phyloP scores from a whole-genome alignment of 2,888 invertebrate genomes.

The Lochmaea capreae region DNA sequence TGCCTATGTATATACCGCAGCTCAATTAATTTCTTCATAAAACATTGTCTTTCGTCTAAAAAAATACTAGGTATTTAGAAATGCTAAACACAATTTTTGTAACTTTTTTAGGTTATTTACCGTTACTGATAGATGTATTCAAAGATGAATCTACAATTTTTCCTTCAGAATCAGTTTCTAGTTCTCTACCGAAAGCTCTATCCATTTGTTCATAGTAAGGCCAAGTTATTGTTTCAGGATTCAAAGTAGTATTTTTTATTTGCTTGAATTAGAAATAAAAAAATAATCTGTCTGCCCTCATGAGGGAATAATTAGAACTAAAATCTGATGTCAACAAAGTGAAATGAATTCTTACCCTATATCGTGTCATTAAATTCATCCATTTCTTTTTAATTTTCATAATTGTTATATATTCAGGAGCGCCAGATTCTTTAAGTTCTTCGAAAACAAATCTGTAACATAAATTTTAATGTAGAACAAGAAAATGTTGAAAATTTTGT shows the following conservation, averaged over 20 bases:
- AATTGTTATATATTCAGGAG: constrained; percentile 52
- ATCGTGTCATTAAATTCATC: constrained; percentile 56
- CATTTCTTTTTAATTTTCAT: constrained; percentile 55
- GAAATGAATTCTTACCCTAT: constrained; percentile 44
- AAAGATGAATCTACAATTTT: constrained; percentile 40
- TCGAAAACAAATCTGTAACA: constrained; percentile 49
- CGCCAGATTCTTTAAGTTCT: constrained; percentile 52
- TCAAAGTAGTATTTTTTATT: constrained; percentile 52
- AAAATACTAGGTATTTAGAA: constrained; percentile 20
- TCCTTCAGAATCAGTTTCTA: constrained; percentile 39
- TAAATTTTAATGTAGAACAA: neutral
- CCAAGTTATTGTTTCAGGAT: constrained; percentile 49
- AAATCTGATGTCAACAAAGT: no score
- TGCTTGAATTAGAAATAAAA: constrained; percentile 43
- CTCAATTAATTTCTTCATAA: constrained; percentile 52
- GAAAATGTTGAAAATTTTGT: constrained; percentile 5
- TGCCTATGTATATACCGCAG: constrained; percentile 49
- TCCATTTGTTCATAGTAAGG: constrained; percentile 55
- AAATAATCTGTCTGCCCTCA: no score
- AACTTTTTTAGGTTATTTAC: constrained; percentile 23
- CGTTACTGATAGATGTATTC: constrained; percentile 44
- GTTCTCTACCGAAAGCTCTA: constrained; percentile 48
- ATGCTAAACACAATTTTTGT: neutral
- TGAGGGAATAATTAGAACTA: no score
- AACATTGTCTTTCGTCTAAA: constrained; percentile 49